A percentile compares a stretch with the other conserved stretches of the same genome.
Evolutionary conservation across 2,797 vertebrate genomes (phyloP).

Genomic region (Florisuga fusca): DNA sequence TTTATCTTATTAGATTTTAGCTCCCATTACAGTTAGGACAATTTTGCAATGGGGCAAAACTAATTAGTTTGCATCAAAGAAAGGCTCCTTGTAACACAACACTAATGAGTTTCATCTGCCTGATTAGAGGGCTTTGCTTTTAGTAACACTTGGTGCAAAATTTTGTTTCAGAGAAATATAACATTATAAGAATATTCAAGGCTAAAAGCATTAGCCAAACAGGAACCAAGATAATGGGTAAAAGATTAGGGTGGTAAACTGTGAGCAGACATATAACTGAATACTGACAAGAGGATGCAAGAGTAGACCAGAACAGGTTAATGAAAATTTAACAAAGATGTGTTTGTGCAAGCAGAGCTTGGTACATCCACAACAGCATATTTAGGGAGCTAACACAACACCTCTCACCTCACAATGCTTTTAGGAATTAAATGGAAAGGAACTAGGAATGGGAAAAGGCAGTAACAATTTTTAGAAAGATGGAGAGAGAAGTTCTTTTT

Average conservation of each 20-base stretch:
- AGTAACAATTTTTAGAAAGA: not conserved
- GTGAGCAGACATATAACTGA: not conserved
- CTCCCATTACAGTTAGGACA: constrained; percentile 38
- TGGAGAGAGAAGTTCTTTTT: not conserved
- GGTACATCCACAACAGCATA: not conserved
- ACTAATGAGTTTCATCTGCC: constrained; percentile 59
- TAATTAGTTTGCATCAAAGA: constrained; percentile 70
- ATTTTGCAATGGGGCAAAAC: constrained; percentile 43
- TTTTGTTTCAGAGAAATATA: constrained; percentile 14
- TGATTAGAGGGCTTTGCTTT: constrained; percentile 56
- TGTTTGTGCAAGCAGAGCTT: not conserved
- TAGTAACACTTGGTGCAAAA: constrained; percentile 17
- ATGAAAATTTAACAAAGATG: not conserved
- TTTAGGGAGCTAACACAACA: not conserved
- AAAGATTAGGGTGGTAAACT: not conserved
- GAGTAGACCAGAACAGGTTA: not conserved
- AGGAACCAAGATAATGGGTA: not conserved
- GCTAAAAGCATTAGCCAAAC: constrained; percentile 28
- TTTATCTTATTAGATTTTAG: constrained; percentile 60
- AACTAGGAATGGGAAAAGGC: not conserved
- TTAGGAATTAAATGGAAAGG: not conserved
- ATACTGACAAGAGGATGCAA: not conserved
- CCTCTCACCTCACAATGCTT: not conserved
- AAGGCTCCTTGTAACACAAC: constrained; percentile 19
- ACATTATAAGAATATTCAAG: constrained; percentile 12